Evolutionary conservation across 2,113 vertebrate species (phyloP).

Genomic region (Platichthys stellatus): DNA sequence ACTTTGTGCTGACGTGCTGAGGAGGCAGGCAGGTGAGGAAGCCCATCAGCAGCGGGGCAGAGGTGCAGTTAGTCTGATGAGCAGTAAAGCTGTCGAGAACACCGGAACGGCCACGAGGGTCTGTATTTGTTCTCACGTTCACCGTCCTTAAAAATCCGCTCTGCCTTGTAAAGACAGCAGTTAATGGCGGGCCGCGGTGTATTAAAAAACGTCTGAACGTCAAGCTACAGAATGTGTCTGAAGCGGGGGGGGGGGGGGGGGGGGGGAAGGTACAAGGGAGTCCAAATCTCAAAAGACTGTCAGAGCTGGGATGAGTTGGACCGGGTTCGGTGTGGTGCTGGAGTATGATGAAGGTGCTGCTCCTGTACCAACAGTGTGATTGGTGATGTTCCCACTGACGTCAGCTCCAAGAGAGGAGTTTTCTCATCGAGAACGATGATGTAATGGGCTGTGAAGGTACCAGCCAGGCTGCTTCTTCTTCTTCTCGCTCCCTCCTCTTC

Average conservation of each 20-base stretch:
- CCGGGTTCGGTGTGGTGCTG: conserved; percentile 59
- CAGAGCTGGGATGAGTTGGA: conserved; percentile 14
- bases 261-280: too few relatives aligned
- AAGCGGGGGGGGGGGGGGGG: background rate
- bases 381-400: conserved; percentile 75
- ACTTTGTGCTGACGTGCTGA: conserved; percentile 77
- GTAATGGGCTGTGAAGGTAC: conserved; percentile 77
- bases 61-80: conserved; percentile 77
- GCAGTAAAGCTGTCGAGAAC: conserved; percentile 70
- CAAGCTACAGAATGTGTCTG: conserved; percentile 9
- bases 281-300: background rate
- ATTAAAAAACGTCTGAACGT: too few relatives aligned
- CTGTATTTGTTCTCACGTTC: conserved; percentile 43
- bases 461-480: conserved; percentile 62
- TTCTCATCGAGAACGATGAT: conserved; percentile 73
- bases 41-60: conserved; percentile 74
- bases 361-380: conserved; percentile 61
- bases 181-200: too few relatives aligned
- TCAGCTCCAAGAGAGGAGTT: conserved; percentile 66
- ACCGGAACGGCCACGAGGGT: conserved; percentile 60
- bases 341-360: conserved; percentile 62
- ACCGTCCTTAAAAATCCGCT: conserved; percentile 25
- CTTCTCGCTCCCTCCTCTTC: conserved; percentile 45
- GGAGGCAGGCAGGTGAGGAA: conserved; percentile 75
- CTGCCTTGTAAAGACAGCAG: background rate